Percentiles rank a stretch among this genome's conserved stretches.
Conservation (phyloP, 2,113 vertebrate genomes). For the Petaurus breviceps region DNA sequence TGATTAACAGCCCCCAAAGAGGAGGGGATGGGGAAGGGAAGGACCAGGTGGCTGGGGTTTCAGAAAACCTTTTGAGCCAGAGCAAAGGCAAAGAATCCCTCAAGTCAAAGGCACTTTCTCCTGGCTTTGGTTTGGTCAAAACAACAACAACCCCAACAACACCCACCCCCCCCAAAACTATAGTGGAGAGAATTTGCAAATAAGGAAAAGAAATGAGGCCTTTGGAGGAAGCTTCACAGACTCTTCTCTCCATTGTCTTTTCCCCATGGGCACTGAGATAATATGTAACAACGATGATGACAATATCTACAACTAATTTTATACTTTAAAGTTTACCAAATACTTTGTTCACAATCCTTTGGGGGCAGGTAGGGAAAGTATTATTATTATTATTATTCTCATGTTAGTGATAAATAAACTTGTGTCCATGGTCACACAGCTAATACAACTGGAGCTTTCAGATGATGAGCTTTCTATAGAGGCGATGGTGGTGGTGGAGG, state of each 20-base stretch:
- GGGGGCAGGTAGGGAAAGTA: not conserved
- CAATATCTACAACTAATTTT: not conserved
- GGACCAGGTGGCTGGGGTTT: slow-evolving; percentile 4
- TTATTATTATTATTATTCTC: not conserved
- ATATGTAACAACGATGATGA: not conserved
- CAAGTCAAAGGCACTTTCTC: slow-evolving; percentile 9
- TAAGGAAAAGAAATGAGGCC: not conserved
- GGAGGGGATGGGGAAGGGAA: slow-evolving; percentile 13
- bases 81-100: slow-evolving; percentile 24
- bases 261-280: not conserved
- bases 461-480: not conserved
- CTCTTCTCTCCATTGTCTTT: not conserved
- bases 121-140: no score
- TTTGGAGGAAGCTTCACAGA: not conserved
- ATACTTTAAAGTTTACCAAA: not conserved
- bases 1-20: slow-evolving; percentile 74
- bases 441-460: not conserved
- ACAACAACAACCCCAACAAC: not conserved
- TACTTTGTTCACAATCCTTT: not conserved
- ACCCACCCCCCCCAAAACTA: not conserved
- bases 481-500: not conserved
- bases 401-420: not conserved
- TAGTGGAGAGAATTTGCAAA: not conserved
- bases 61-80: not conserved
- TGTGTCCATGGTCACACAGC: not conserved